phyloP scores from a whole-genome alignment of 37 sponge, comb jelly and placozoan genomes.

The Petrosia ficiformis region DNA sequence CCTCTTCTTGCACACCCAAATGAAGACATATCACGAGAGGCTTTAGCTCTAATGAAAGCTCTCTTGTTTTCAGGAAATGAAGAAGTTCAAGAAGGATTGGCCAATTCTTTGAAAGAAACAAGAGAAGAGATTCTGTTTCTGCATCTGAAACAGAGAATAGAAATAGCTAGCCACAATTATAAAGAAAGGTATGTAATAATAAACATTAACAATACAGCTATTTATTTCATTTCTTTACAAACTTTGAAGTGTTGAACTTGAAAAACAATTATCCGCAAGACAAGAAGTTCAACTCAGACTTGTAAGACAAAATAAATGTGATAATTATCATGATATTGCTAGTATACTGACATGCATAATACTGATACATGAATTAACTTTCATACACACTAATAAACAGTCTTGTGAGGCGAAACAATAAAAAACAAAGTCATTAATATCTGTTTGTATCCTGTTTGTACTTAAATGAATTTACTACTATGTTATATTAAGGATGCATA shows the following conservation, averaged over 20 bases:
- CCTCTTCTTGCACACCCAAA: slow-evolving; percentile 41
- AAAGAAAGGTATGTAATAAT: slow-evolving; percentile 24
- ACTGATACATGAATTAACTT: too few species aligned
- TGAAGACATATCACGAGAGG: slow-evolving; percentile 36
- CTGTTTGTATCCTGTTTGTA: too few species aligned
- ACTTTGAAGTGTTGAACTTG: too few species aligned
- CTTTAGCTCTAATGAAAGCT: slow-evolving; percentile 30
- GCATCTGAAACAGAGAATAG: slow-evolving; percentile 9
- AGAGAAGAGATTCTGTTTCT: slow-evolving; percentile 36
- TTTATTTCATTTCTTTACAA: neutral
- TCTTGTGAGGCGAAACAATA: too few species aligned
- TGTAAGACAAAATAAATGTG: neutral
- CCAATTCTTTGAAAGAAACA: slow-evolving; percentile 14
- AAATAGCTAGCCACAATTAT: neutral
- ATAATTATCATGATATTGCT: too few species aligned
- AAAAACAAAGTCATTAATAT: too few species aligned
- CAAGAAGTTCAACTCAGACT: neutral
- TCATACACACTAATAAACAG: too few species aligned
- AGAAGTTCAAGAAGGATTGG: slow-evolving; percentile 21
- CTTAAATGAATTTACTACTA: too few species aligned
- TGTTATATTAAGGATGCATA: too few species aligned
- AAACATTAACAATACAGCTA: neutral
- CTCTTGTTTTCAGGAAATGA: slow-evolving; percentile 36
- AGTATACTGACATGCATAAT: too few species aligned
- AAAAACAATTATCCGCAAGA: neutral